Percentiles rank a stretch among this genome's conserved stretches.
Conservation (phyloP, 2,888 invertebrate species). For the Tyria jacobaeae region DNA sequence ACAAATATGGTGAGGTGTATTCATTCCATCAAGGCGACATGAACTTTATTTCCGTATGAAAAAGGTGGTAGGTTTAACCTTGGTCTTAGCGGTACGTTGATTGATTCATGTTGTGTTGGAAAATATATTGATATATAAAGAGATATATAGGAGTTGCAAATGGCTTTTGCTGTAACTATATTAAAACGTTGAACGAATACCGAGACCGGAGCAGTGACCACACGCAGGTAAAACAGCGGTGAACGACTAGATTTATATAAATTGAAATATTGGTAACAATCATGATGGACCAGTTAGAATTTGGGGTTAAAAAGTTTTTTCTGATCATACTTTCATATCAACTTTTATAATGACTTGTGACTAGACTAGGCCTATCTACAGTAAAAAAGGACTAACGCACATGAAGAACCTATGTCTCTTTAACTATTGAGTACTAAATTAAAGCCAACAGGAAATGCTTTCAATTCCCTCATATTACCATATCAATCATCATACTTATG, state of each 20-base stretch:
- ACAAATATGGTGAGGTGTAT: slow-evolving; percentile 48
- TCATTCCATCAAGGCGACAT: slow-evolving; percentile 38
- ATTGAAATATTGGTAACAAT: no score
- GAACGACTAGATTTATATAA: no score
- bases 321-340: no score
- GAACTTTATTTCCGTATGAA: slow-evolving; percentile 47
- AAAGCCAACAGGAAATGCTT: not conserved
- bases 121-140: not conserved
- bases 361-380: no score
- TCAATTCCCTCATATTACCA: not conserved
- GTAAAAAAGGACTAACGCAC: no score
- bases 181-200: not conserved
- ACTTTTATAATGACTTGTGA: no score
- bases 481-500: not conserved
- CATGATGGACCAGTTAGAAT: no score
- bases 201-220: no score
- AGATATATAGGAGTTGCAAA: not conserved
- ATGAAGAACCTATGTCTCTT: no score
- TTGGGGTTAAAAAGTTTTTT: no score
- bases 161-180: not conserved
- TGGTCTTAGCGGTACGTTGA: slow-evolving; percentile 12
- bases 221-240: no score
- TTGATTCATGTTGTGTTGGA: not conserved
- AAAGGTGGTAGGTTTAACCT: slow-evolving; percentile 36
- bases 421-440: not conserved